phyloP scores from a whole-genome alignment of 1,140 invertebrate genomes.

The Rhopalosiphum padi region DNA sequence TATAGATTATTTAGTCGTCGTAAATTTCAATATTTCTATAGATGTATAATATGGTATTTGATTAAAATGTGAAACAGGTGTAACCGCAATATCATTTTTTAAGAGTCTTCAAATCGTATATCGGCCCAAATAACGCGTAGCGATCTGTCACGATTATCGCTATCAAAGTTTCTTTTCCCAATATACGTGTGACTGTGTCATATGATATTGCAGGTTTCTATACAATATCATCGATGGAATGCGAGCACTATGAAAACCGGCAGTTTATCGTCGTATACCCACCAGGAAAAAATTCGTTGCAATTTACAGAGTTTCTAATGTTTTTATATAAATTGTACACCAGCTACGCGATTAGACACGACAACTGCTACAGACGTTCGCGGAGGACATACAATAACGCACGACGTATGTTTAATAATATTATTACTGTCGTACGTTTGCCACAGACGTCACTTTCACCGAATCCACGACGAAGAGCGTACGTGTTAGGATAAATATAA shows the following conservation, averaged over 20 bases:
- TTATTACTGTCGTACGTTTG: constrained; percentile 6
- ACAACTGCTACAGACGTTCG: not conserved
- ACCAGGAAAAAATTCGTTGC: not conserved
- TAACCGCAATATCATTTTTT: no score
- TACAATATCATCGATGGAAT: not conserved
- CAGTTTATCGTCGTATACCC: not conserved
- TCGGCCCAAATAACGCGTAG: no score
- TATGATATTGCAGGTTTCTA: not conserved
- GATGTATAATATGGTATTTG: no score
- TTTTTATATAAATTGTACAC: not conserved
- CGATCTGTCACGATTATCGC: not conserved
- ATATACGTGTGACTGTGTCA: not conserved
- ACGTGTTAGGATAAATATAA: not conserved
- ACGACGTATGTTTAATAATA: not conserved
- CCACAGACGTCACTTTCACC: constrained; percentile 10
- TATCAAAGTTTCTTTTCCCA: not conserved
- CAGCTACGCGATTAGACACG: not conserved
- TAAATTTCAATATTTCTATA: no score
- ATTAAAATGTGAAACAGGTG: no score
- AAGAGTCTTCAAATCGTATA: no score
- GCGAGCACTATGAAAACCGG: not conserved
- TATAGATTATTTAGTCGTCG: no score
- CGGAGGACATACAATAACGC: not conserved
- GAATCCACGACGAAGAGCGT: not conserved
- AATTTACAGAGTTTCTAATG: not conserved